Base-by-base conservation (phyloP, 2,113 vertebrate species). In the Neolamprologus devosi region DNA sequence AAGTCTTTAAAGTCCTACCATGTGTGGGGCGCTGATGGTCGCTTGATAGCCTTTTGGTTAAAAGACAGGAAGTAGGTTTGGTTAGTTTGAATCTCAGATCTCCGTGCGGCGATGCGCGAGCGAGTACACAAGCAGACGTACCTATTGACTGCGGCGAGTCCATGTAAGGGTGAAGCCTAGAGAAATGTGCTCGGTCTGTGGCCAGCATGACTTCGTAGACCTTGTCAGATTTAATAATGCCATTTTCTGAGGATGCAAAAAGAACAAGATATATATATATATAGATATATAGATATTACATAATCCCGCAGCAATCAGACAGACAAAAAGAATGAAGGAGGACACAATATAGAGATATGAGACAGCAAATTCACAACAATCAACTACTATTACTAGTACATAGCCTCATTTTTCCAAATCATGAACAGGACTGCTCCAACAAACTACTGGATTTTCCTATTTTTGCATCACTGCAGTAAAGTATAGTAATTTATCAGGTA, bases 111-210 rank as follows among this genome's bases (percentile, higher is more conserved):
- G 3, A 12, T 21, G 28, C 3, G 1, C 23, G 17, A 80, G 28
- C 6, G 6, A n/a, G 6, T 1, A 3, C 3, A 5, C 4, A 53
- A 45, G 37, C 40, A 35, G 95, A 82, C 97, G 88, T 97, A 99
- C 99, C 99, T 98, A 99, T 99, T 93, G 99, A 98, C 94, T 99
- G 99, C 8, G 99, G 99, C 63, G 99, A 99, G 95, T 99, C 99
- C 98, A 99, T 99, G 80, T 99, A 99, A 16, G 99, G 98, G 88
- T 99, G 99, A 95, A 97, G 98, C 93, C 98, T 98, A 88, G 98
- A 98, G 96, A 98, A 99, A 82, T 99, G 97, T 53, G 96, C 96
- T 68, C 99, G 97, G 94, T 99, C 98, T 90, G 99, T 99, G 89
- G 97, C 96, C 95, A 99, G 94, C 99, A 99, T 99, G 92, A 99